Conservation (phyloP, 2,113 vertebrate genomes). For the Engystomops pustulosus region DNA sequence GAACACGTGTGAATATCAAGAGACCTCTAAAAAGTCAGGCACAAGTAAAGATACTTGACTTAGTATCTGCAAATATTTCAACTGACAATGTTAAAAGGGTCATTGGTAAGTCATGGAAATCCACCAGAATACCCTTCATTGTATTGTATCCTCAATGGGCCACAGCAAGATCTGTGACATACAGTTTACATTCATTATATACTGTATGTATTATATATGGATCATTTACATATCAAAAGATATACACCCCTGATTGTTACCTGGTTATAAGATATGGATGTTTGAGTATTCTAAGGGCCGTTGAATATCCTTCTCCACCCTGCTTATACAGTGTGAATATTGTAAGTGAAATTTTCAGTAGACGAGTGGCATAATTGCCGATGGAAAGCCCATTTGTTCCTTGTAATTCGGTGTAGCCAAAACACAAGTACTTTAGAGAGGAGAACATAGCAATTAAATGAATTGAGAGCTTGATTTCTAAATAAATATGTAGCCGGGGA, state of each 20-base stretch:
- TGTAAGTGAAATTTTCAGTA: constrained; percentile 17
- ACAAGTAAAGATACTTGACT: not conserved
- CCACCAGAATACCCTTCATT: not conserved
- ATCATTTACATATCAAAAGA: not conserved
- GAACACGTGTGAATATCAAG: too few species aligned
- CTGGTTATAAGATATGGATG: not conserved
- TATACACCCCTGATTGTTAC: not conserved
- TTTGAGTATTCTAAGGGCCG: not conserved
- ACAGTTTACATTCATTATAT: not conserved
- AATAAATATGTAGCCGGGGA: constrained; percentile 50
- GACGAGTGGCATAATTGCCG: constrained; percentile 40
- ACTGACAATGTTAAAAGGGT: not conserved
- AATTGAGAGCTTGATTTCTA: constrained; percentile 52
- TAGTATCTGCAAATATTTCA: not conserved
- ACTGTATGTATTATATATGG: too few species aligned
- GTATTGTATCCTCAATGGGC: too few species aligned
- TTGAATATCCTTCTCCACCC: not conserved
- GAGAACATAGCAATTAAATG: constrained; percentile 54
- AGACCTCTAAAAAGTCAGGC: too few species aligned
- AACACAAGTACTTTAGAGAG: constrained; percentile 52
- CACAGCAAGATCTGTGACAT: not conserved
- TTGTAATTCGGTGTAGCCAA: constrained; percentile 57
- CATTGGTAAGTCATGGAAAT: not conserved
- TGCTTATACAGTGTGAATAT: not conserved
- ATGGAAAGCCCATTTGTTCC: constrained; percentile 51